These are phyloP conservation scores for Dryococelus australis DNA, from an alignment of 2,888 invertebrate genomes.

Conservation along the genomic window DNA sequence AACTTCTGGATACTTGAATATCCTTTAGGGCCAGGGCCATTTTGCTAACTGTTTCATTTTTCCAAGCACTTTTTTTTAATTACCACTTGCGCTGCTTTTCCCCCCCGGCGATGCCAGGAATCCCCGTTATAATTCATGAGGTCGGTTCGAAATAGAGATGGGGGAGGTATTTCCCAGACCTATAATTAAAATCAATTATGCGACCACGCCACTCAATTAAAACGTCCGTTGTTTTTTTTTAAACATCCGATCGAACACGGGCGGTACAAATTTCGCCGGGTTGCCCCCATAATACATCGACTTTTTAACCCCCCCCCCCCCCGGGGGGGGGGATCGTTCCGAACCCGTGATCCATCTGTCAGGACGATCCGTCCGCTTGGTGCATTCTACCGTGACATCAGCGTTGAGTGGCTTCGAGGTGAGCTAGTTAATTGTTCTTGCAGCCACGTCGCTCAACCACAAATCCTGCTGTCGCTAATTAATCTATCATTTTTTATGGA, in stretches of 20 bases:
- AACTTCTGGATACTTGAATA: too few relatives aligned
- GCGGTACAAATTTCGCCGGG: background rate
- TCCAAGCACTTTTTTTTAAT: background rate
- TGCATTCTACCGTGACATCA: background rate
- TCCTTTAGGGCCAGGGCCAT: too few relatives aligned
- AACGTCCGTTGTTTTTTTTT: background rate
- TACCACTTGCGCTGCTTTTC: background rate
- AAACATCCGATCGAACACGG: too few relatives aligned
- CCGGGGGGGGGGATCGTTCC: background rate
- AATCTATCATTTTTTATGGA: background rate
- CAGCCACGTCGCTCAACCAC: background rate
- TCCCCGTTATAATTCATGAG: background rate
- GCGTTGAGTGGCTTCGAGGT: too few relatives aligned
- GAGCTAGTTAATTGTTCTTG: background rate
- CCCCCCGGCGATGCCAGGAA: background rate
- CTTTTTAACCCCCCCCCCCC: background rate
- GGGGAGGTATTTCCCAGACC: background rate
- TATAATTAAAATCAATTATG: conserved; percentile 8
- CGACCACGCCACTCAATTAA: conserved; percentile 16
- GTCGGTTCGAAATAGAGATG: background rate
- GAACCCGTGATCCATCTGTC: background rate
- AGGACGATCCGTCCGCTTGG: background rate
- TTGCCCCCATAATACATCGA: background rate
- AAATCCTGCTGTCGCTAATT: background rate
- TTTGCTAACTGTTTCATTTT: too few relatives aligned